Evolutionary conservation across 1,140 invertebrate species (phyloP).

Genomic region (Lepidotrigona ventralis): DNA sequence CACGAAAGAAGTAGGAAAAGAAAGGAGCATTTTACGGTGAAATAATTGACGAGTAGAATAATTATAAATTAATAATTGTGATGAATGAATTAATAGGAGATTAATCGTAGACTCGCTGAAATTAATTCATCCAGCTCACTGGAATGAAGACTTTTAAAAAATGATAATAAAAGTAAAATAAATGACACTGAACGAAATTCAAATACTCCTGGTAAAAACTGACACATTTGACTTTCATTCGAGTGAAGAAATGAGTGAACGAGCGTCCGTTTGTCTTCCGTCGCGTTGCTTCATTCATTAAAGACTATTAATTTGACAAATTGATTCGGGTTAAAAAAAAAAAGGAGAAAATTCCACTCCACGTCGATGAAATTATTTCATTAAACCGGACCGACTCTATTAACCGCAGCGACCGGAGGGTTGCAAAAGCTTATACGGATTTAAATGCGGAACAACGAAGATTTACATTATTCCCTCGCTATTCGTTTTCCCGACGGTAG

Average conservation of each 20-base stretch:
- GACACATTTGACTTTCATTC: background rate
- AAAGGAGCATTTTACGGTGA: too few species aligned
- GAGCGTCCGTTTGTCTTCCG: background rate
- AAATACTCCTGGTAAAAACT: background rate
- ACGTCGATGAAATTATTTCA: background rate
- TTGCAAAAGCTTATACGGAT: background rate
- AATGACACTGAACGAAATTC: background rate
- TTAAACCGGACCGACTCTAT: background rate
- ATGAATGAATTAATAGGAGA: too few species aligned
- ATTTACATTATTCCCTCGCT: background rate
- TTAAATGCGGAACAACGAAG: background rate
- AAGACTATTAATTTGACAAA: background rate
- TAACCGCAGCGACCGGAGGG: background rate
- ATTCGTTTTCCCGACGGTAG: background rate
- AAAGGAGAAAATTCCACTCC: too few species aligned
- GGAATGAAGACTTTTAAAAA: too few species aligned
- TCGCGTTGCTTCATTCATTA: background rate
- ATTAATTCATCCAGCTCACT: too few species aligned
- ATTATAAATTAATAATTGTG: too few species aligned
- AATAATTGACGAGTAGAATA: too few species aligned
- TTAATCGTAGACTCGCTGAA: too few species aligned
- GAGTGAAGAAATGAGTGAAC: background rate
- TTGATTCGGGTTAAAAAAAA: background rate
- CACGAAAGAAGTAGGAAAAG: too few species aligned
- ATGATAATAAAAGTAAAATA: too few species aligned